These are phyloP conservation scores for Drosophila kurseongensis DNA, from an alignment of 1,140 invertebrate genomes.

Conservation along the genomic window DNA sequence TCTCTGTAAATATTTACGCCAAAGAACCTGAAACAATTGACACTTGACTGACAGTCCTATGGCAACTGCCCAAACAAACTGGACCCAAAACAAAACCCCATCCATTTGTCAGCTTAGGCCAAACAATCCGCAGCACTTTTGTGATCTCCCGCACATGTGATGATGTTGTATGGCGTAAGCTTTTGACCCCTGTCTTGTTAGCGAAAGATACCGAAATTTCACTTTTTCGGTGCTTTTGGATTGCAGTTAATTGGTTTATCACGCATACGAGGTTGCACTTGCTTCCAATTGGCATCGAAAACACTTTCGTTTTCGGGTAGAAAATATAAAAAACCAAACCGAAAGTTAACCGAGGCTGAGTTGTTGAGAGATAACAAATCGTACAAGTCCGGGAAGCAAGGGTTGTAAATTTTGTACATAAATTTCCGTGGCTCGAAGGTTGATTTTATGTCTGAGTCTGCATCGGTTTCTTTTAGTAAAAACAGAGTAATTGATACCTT, in stretches of 20 bases:
- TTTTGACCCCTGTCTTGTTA: constrained; percentile 29
- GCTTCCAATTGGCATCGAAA: constrained; percentile 59
- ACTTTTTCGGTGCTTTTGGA: constrained; percentile 53
- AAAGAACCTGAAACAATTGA: constrained; percentile 4
- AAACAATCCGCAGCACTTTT: constrained; percentile 9
- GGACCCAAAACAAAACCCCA: constrained; percentile 5
- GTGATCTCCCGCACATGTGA: neutral
- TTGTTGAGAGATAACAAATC: constrained; percentile 28
- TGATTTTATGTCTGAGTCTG: neutral
- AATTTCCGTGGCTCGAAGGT: constrained; percentile 25
- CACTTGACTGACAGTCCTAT: constrained; percentile 29
- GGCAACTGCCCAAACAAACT: constrained; percentile 25
- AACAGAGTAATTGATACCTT: constrained; percentile 41
- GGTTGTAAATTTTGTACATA: constrained; percentile 36
- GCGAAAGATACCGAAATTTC: constrained; percentile 45
- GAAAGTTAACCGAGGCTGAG: constrained; percentile 31
- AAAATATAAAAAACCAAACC: constrained; percentile 27
- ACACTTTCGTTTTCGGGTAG: constrained; percentile 68
- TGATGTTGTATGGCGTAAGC: constrained; percentile 9
- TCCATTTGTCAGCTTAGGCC: neutral
- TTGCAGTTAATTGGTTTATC: constrained; percentile 77
- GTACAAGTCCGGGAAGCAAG: constrained; percentile 31
- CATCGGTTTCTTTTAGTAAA: neutral
- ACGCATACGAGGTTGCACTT: constrained; percentile 72
- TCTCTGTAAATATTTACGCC: constrained; percentile 4